Base-by-base conservation (phyloP, 1,140 invertebrate genomes). In the Lordiphosa mommai region DNA sequence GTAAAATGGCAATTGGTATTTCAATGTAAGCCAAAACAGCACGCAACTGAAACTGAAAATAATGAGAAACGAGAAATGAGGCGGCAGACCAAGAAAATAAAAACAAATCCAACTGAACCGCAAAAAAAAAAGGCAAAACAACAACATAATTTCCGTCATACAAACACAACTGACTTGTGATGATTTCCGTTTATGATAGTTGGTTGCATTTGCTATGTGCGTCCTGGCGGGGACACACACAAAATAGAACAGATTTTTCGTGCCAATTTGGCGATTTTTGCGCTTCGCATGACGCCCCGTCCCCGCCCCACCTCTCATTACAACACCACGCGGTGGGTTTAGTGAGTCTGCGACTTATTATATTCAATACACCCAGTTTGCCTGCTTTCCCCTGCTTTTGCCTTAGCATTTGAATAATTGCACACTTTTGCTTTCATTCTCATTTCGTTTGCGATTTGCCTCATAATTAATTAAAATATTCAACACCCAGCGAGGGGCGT, bases 381-480 rank as follows among this genome's bases (percentile, higher is more conserved):
- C n/a, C n/a, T n/a, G n/a, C n/a, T n/a, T 17, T 17, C 16, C 20
- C 20, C 20, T 1, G n/a, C 4, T 23, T 49, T 59, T 46, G 40
- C 34, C 43, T 71, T 61, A 38, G 36, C 40, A 55, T 47, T 64
- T 63, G 52, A 71, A 76, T 67, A 67, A 71, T 71, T 57, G 51
- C 55, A 56, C 34, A 43, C 30, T 34, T 40, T 50, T 16, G 49
- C 34, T 70, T 43, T 58, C 36, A 36, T 51, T 56, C 17, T 27
- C 34, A 23, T 32, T 53, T 32, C 17, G 30, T 40, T 32, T 72
- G 64, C 33, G 32, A 50, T 50, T 20, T 37, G 52, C 48, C 30
- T 27, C n/a, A 52, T 80, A 80, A 80, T 80, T 80, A 82, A 80
- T 80, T 80, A 80, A 82, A 74, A 80, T 82, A 74, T 80, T 74